Evolutionary conservation across 2,888 invertebrate genomes (phyloP).

Genomic region (Tipula vernalis): DNA sequence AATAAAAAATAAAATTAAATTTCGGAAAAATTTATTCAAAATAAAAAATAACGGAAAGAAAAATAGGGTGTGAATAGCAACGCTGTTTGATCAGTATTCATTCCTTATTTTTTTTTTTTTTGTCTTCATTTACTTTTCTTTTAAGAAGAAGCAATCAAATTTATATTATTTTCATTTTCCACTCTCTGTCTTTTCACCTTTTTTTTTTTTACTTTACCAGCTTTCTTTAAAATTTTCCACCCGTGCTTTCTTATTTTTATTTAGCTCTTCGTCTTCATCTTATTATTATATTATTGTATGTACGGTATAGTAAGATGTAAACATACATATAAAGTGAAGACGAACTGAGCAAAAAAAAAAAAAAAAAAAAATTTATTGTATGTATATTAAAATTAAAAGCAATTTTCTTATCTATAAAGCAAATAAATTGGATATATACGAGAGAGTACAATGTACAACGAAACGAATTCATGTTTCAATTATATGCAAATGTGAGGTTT

Average conservation of each 20-base stretch:
- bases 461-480: slow-evolving; percentile 4
- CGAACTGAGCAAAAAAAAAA: not conserved
- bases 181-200: slow-evolving; percentile 1
- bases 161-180: slow-evolving; percentile 4
- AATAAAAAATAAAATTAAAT: not conserved
- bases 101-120: not conserved
- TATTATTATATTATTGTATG: slow-evolving; percentile 4
- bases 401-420: slow-evolving; percentile 4
- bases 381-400: slow-evolving; percentile 4
- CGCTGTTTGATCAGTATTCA: slow-evolving; percentile 4
- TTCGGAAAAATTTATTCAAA: not conserved
- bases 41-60: not conserved
- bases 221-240: not conserved
- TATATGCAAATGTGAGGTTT: slow-evolving; percentile 4
- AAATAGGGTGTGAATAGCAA: not conserved
- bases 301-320: not conserved
- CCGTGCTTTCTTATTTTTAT: not conserved
- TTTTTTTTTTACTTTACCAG: not conserved
- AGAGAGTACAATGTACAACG: not conserved
- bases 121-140: not conserved
- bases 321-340: not conserved
- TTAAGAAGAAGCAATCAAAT: slow-evolving; percentile 4
- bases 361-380: not conserved
- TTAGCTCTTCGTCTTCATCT: not conserved
- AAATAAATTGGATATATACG: not conserved